Evolutionary conservation across 2,113 vertebrate species (phyloP), one percentile per base, ranked within the genome.

Genomic region (Xenopus laevis): DNA sequence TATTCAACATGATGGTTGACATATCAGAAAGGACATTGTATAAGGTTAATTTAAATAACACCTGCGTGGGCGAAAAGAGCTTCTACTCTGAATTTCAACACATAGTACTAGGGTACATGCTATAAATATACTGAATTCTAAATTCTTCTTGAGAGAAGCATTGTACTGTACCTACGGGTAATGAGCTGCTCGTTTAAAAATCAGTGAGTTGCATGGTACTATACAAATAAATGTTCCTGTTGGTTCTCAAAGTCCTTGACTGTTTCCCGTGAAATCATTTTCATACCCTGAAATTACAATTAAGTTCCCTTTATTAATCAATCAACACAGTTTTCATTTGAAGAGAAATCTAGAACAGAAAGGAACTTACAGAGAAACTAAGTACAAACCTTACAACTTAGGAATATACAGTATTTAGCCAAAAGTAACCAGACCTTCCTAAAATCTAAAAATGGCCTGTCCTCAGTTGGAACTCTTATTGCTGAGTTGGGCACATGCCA

Each of bases 11-110:
- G 23, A 27, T 27, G 23, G 23, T 27, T 27, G 23, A 27, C 23
- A 27, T 27, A 27, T 27, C 23, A 27, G 50, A 58, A 53, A 65
- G 50, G 63, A 58, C 71, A 65, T 17, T 57, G 17, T 23, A 18
- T 50, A 72, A 55, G 50, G 61, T 63, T 55, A 66, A 55, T 57
- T 57, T 58, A 21, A 57, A 66, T 66, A 17, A 50, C 20, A 45
- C 45, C 18, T 46, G 71, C 46, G 63, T 57, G 71, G 63, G 62
- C 15, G 16, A n/a, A 46, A 50, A 65, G 58, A 21, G 53, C 58
- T 66, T 46, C 9, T 30, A 7, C 40, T 45, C 5, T 46, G 40
- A 13, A 47, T 16, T 10, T 47, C 20, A 58, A 33, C 23, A 13
- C n/a, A 12, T 6, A 21, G 10, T 16, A 33, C 46, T 47, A 47